Evolutionary conservation across 2,113 vertebrate genomes (phyloP), one percentile per base, ranked within the genome.

Genomic region (Lathamus discolor): DNA sequence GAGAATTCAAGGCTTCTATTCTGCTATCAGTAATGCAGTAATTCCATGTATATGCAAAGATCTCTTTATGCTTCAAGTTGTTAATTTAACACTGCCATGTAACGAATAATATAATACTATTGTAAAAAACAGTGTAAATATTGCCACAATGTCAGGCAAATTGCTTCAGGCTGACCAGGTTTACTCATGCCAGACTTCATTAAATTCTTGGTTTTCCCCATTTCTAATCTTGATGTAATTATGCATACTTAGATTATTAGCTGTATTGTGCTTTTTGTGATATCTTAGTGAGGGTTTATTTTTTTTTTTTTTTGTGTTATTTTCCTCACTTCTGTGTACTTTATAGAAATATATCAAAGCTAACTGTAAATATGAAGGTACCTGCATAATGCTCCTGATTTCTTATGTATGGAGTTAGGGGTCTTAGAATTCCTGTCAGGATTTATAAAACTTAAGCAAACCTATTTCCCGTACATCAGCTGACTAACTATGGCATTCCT

Each of bases 31-130:
- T 78, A 63, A 59, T 55, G 57, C 16, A 70, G 57, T 92, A 89
- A 94, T 68, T 95, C 33, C 24, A 22, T 74, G 55, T 66, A 28
- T 18, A 78, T 7, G 29, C 35, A 90, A 92, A 66, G 11, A 29
- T 35, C 67, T 33, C 77, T 61, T 17, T 49, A 74, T 48, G 48
- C 31, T 94, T 75, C 33, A 37, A 44, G 22, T 33, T 51, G 59
- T 78, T 96, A 93, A 88, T 96, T 92, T 94, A 92, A 85, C 83
- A 75, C 54, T 80, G 41, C n/a, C 10, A 48, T 93, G 92, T 92
- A 92, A 91, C 76, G 90, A 96, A 91, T 94, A 93, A 92, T 88
- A 55, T 46, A 89, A 52, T 35, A 31, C n/a, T 41, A 67, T 75
- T 84, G 73, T 70, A 88, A 28, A 86, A 77, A 51, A 43, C 76